These are phyloP conservation scores for Oenanthe melanoleuca DNA, from an alignment of 2,113 vertebrate species.

Conservation along the genomic window DNA sequence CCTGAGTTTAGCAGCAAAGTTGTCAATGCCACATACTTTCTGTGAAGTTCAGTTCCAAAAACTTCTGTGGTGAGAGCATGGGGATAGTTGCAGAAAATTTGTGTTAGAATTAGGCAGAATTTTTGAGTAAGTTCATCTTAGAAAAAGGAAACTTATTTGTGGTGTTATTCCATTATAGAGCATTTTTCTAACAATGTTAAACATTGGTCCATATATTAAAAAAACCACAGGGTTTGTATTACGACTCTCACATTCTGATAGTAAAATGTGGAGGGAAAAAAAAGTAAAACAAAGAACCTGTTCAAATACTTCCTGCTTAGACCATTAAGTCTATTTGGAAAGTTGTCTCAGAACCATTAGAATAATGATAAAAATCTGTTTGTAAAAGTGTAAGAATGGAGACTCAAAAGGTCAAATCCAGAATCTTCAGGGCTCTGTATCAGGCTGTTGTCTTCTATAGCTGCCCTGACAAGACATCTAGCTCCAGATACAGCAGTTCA, in stretches of 20 bases:
- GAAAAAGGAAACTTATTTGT: not conserved
- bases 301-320: not conserved
- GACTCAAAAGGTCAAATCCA: not conserved
- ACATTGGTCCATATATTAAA: rapidly evolving
- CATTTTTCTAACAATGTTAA: not conserved
- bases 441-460: not conserved
- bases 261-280: not conserved
- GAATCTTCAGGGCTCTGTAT: not conserved
- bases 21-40: not conserved
- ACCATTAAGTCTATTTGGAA: not conserved
- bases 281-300: not conserved
- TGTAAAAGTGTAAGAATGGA: not conserved
- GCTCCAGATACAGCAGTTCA: not conserved
- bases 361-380: not conserved
- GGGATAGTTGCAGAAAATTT: not conserved
- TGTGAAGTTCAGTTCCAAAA: not conserved
- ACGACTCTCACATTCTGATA: rapidly evolving
- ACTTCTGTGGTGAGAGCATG: rapidly evolving
- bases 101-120: not conserved
- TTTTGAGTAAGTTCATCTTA: not conserved
- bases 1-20: not conserved
- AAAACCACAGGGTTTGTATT: rapidly evolving
- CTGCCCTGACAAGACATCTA: not conserved
- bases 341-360: not conserved
- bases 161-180: not conserved